Evolutionary conservation across 1,140 invertebrate genomes (phyloP).

Genomic region (Saxidomus purpurata): DNA sequence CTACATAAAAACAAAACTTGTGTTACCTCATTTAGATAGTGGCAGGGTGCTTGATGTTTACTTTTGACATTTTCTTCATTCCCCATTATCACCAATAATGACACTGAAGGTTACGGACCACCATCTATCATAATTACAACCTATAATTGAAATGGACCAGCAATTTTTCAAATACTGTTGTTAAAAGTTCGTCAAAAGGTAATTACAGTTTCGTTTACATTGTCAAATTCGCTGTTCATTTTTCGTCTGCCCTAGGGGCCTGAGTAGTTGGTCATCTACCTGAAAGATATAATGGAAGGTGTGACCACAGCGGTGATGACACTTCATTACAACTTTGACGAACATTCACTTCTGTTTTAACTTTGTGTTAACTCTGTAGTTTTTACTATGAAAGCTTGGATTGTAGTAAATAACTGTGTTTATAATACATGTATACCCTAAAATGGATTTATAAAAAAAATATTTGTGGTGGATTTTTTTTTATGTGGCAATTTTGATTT

Average conservation of each 20-base stretch:
- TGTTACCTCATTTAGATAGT: no score
- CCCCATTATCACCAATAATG: not conserved
- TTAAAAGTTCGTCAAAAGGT: slow-evolving; percentile 5
- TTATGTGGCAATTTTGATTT: no score
- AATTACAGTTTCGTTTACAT: slow-evolving; percentile 43
- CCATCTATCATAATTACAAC: not conserved
- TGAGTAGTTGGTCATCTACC: slow-evolving; percentile 8
- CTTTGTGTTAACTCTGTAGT: not conserved
- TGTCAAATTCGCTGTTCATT: slow-evolving; percentile 25
- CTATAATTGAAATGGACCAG: slow-evolving; percentile 23
- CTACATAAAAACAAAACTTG: no score
- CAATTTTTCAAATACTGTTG: slow-evolving; percentile 17
- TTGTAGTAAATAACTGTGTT: not conserved
- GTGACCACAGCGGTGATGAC: slow-evolving; percentile 32
- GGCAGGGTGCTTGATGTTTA: not conserved
- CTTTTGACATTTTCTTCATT: not conserved
- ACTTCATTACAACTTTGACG: slow-evolving; percentile 2
- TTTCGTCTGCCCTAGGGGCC: not conserved
- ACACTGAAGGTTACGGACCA: not conserved
- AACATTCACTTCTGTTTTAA: slow-evolving; percentile 26
- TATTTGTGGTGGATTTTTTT: no score
- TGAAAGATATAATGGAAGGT: not conserved
- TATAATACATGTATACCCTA: no score
- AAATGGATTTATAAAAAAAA: no score
- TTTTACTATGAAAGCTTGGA: not conserved